Conservation (phyloP, 2,888 invertebrate genomes). For the Salticus scenicus region DNA sequence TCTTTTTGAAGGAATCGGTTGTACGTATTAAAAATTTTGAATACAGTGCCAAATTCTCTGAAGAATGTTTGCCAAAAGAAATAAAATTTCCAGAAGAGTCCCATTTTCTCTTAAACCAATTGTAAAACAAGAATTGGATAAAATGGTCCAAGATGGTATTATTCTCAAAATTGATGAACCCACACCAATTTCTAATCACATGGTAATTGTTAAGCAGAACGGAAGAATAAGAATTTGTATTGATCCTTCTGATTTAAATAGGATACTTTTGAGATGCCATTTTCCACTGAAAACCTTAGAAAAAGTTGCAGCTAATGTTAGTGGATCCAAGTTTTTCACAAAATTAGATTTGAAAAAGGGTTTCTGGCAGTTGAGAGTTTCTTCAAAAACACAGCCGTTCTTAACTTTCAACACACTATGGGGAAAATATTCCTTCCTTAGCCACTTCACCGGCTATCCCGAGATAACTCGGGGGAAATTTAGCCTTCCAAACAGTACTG, state of each 20-base stretch:
- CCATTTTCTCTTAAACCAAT: not conserved
- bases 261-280: not conserved
- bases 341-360: not conserved
- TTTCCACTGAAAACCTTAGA: not conserved
- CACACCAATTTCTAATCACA: not conserved
- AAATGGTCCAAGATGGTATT: too few species aligned
- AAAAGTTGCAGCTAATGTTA: not conserved
- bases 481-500: too few species aligned
- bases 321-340: not conserved
- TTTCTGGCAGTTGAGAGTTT: constrained; percentile 8
- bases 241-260: not conserved
- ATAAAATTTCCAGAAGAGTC: not conserved
- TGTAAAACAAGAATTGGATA: not conserved
- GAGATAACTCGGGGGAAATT: too few species aligned
- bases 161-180: too few species aligned
- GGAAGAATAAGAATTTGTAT: constrained; percentile 3
- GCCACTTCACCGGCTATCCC: too few species aligned
- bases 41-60: not conserved
- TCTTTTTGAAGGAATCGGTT: too few species aligned
- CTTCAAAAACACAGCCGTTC: not conserved
- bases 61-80: not conserved
- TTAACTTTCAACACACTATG: not conserved
- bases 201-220: not conserved
- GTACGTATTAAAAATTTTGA: not conserved
- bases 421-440: not conserved